Evolutionary conservation across 2,113 vertebrate genomes (phyloP).

Genomic region (Acrocephalus kingi): DNA sequence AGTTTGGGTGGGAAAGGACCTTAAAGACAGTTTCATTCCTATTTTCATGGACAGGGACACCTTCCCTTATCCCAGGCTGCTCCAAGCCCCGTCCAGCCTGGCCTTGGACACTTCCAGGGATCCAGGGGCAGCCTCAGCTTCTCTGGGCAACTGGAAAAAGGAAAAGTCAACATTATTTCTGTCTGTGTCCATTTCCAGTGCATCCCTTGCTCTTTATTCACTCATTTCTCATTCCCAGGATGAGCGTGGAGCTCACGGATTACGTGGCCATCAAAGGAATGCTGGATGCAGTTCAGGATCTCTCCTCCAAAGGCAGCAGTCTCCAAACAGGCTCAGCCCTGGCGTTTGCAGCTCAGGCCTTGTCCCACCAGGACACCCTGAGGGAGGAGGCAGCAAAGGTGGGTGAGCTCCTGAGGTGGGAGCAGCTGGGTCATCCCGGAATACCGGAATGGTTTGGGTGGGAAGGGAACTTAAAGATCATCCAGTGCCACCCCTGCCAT

Average conservation of each 20-base stretch:
- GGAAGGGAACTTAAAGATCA: accelerated
- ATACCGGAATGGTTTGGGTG: not conserved
- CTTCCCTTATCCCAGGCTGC: accelerated
- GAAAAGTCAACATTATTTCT: accelerated
- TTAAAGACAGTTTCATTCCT: not conserved
- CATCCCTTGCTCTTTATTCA: not conserved
- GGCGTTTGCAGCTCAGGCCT: conserved; percentile 71
- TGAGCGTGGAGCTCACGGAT: conserved; percentile 82
- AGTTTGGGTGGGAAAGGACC: not conserved
- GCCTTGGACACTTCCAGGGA: not conserved
- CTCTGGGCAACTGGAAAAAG: not conserved
- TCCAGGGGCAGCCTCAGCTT: not conserved
- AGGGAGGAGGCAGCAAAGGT: conserved; percentile 84
- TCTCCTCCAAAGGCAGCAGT: conserved; percentile 73
- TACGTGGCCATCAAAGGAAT: conserved; percentile 72
- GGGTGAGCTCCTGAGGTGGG: not conserved
- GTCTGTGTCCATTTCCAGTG: not conserved
- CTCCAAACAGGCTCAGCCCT: conserved; percentile 79
- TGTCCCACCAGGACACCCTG: conserved; percentile 69
- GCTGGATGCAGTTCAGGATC: conserved; percentile 73
- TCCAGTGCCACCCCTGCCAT: no score
- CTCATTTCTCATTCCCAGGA: conserved; percentile 59
- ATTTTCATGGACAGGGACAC: not conserved
- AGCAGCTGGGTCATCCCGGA: not conserved
- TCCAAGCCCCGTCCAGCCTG: not conserved